Base-by-base conservation (phyloP, 1,140 invertebrate genomes). In the Ceratina calcarata region DNA sequence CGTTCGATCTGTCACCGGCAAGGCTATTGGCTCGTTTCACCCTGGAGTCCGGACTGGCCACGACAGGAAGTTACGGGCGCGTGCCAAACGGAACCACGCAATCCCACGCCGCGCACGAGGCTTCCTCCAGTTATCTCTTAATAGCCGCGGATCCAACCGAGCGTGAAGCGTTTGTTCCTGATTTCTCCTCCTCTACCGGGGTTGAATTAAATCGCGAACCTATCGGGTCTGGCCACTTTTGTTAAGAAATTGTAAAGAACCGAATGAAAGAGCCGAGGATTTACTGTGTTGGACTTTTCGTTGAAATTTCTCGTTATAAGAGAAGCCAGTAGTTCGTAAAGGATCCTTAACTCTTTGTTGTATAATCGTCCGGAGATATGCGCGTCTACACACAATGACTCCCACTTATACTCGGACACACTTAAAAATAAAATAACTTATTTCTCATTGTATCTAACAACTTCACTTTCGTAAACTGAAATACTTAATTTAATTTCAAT, bases 21-120 rank as follows among this genome's bases (percentile, higher is more conserved):
- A 79, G 85, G 27, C 78, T 85, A 88, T 85, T 79, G 83, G 73
- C 81, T 83, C 78, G 83, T 83, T 77, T 77, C 65, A 68, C 27
- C 45, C 27, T 4, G 27, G 27, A 32, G 27, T 32, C 27, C 27
- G 45, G 27, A 80, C 84, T 88, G 86, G 27, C 70, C 71, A 71
- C 81, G 85, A 89, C 89, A 89, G 85, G 79, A 86, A 81, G 82
- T 84, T 81, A 80, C 78, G 71, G 78, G 78, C 70, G 77, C 69
- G 78, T 78, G 81, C 84, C 85, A 83, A 83, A 55, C 66, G 64
- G 76, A 77, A 78, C 68, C 81, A 64, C 24, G 2, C 20, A 78
- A 70, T 78, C 45, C 27, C 20, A 24, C 15, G 37, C 16, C 22
- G 62, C 15, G 1, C 2, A 0, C 2, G 12, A 3, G 15, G 15